Evolutionary conservation across 2,113 vertebrate species (phyloP), one percentile per base, ranked within the genome.

Genomic region (Lota lota): DNA sequence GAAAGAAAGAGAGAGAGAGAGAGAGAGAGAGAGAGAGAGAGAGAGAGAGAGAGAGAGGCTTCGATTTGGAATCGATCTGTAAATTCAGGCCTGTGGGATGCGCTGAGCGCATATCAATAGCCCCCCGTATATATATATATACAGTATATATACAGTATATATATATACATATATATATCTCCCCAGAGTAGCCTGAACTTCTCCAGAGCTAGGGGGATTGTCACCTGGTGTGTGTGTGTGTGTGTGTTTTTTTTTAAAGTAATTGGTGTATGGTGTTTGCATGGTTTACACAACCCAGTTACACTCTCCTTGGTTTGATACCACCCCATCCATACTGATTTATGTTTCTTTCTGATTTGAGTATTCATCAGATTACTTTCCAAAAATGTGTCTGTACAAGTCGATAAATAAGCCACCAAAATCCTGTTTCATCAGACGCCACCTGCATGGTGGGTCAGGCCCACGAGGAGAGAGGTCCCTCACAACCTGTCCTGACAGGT

Each of bases 21-120:
- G 28, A 7, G 28, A 33, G 28, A 33, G 28, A 33, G 28, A 33
- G 28, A 33, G 28, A 33, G 28, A 33, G 28, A 33, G 28, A 33
- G 28, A 33, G 28, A 33, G 28, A 33, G 28, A 33, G 28, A 33
- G 36, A 40, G 36, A 89, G 89, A 90, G 84, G n/a, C 89, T 90
- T 91, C 92, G 72, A 79, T 92, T 95, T 94, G 87, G 91, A 91
- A 90, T 91, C 90, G 93, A 91, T 95, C 95, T 94, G 90, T 93
- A 93, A 92, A 92, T 93, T 92, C 89, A 56, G 68, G 84, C 88
- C 88, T 91, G 88, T 81, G 85, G 87, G 84, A 87, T 87, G 77
- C 84, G 87, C 86, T 88, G 82, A 85, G 67, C 75, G 61, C 68
- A 83, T 87, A 85, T 84, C 83, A 82, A 85, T 79, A 69, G 58